phyloP scores from a whole-genome alignment of 2,113 vertebrate genomes.

The Datnioides undecimradiatus region DNA sequence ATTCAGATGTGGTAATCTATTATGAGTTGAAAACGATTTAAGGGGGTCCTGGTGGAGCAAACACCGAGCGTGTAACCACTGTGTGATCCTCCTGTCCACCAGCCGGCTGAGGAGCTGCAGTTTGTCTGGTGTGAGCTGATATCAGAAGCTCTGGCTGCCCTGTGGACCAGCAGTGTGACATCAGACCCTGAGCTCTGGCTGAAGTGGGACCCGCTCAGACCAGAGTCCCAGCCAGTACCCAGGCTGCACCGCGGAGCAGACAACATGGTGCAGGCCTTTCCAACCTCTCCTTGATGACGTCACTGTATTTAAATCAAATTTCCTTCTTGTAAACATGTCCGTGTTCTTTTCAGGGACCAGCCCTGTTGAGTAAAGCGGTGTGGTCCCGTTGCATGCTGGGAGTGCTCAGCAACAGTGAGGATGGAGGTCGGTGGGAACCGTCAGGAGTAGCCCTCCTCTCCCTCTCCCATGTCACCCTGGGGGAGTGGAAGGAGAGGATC shows the following conservation, averaged over 20 bases:
- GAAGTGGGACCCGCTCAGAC: conserved; percentile 85
- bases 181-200: conserved; percentile 92
- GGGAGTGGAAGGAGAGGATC: conserved; percentile 90
- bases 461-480: conserved; percentile 89
- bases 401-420: conserved; percentile 87
- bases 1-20: too few relatives aligned
- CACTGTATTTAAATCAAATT: not conserved
- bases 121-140: conserved; percentile 90
- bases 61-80: too few relatives aligned
- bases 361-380: conserved; percentile 89
- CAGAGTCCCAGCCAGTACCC: conserved; percentile 40
- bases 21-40: too few relatives aligned
- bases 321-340: not conserved
- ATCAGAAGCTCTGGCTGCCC: conserved; percentile 84
- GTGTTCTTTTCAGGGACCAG: conserved; percentile 87
- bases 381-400: conserved; percentile 94
- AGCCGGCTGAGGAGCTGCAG: conserved; percentile 86
- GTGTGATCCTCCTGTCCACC: conserved; percentile 8
- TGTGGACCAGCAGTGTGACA: conserved; percentile 92
- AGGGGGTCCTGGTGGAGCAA: too few relatives aligned
- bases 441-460: conserved; percentile 85
- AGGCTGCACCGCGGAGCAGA: conserved; percentile 65
- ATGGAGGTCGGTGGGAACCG: conserved; percentile 84
- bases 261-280: conserved; percentile 61
- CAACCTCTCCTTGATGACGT: not conserved